phyloP scores from a whole-genome alignment of 1,140 invertebrate genomes.

The Drosophila serrata region DNA sequence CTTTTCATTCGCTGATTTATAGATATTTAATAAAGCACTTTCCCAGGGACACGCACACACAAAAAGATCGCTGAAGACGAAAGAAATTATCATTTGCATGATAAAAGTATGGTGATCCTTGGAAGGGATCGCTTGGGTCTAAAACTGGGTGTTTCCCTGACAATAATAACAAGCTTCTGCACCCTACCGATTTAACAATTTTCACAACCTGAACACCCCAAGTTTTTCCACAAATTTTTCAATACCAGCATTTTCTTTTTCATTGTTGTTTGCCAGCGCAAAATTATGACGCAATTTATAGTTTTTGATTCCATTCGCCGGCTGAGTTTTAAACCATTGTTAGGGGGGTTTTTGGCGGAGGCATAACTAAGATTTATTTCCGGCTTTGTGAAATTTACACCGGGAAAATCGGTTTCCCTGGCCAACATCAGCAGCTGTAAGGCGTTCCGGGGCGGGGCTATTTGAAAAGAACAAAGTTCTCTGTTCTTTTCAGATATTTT shows the following conservation, averaged over 20 bases:
- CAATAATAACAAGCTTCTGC: constrained; percentile 72
- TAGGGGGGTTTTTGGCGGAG: constrained; percentile 48
- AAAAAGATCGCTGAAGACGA: constrained; percentile 10
- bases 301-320: constrained; percentile 56
- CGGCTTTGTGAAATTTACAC: constrained; percentile 76
- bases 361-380: constrained; percentile 83
- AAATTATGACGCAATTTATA: constrained; percentile 84
- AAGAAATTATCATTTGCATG: constrained; percentile 54
- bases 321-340: constrained; percentile 30
- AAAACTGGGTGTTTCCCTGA: constrained; percentile 56
- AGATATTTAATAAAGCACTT: constrained; percentile 77
- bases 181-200: constrained; percentile 20
- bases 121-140: constrained; percentile 1
- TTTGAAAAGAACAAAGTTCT: constrained; percentile 51
- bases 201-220: constrained; percentile 43
- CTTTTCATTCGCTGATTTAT: constrained; percentile 67
- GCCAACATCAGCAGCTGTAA: constrained; percentile 34
- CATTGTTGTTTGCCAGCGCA: constrained; percentile 58
- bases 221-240: too few relatives aligned
- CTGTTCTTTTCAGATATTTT: background rate
- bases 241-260: constrained; percentile 14
- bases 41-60: constrained; percentile 37
- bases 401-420: constrained; percentile 50
- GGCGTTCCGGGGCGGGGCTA: constrained; percentile 12
- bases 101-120: constrained; percentile 29